Evolutionary conservation across 2,888 invertebrate species (phyloP).

Genomic region (Drosophila meridiana): DNA sequence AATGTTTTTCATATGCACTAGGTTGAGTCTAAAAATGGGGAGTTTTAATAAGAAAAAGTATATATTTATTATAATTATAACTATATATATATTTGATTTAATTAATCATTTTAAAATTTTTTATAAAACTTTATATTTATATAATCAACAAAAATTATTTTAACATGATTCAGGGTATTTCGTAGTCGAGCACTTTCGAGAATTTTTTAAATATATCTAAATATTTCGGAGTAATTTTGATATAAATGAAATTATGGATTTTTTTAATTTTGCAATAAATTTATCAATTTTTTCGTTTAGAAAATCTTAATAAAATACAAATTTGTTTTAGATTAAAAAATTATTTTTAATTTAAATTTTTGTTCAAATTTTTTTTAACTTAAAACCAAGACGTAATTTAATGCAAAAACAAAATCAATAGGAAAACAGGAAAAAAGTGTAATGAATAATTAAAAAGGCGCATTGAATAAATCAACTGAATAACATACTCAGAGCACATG

Average conservation of each 20-base stretch:
- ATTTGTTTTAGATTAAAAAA: background rate
- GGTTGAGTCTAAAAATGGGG: no score
- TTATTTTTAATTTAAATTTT: background rate
- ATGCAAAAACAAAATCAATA: background rate
- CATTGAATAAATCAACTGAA: conserved; percentile 5
- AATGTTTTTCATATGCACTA: background rate
- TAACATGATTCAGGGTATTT: background rate
- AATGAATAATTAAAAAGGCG: conserved; percentile 6
- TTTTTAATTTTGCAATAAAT: background rate
- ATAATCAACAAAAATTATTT: no score
- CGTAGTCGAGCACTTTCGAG: background rate
- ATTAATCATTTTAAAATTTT: background rate
- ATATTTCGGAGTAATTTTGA: background rate
- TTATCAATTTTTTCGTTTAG: background rate
- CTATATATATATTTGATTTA: background rate
- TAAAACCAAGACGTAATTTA: background rate
- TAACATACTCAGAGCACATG: background rate
- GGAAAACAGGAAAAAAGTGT: background rate
- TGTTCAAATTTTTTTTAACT: background rate
- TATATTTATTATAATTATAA: background rate
- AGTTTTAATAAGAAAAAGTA: background rate
- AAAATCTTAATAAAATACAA: background rate
- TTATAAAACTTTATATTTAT: background rate
- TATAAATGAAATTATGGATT: background rate
- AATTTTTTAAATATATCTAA: background rate